Conservation (phyloP, 2,797 vertebrate genomes). For the Xerus rutilus region DNA sequence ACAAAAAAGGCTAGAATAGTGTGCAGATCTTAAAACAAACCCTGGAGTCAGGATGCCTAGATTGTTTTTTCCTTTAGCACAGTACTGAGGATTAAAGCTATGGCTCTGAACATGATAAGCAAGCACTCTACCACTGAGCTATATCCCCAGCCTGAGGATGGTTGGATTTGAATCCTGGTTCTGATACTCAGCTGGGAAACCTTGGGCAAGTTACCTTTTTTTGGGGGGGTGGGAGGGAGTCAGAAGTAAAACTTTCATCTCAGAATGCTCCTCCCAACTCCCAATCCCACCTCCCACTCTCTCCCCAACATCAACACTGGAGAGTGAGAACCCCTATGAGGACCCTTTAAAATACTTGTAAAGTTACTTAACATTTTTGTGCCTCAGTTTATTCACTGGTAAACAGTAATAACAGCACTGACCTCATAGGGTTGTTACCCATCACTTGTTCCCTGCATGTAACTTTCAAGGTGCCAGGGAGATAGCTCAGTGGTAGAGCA, state of each 20-base stretch:
- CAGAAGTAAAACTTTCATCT: slow-evolving; percentile 80
- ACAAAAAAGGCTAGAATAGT: neutral
- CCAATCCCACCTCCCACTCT: slow-evolving; percentile 37
- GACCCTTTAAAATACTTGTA: slow-evolving; percentile 83
- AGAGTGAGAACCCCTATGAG: slow-evolving; percentile 70
- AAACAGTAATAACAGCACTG: slow-evolving; percentile 46
- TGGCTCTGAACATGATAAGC: too few species aligned
- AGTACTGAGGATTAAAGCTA: too few species aligned
- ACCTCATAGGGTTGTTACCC: neutral
- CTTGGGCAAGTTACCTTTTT: neutral
- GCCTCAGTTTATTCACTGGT: slow-evolving; percentile 27
- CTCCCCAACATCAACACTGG: slow-evolving; percentile 61
- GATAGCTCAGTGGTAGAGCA: neutral
- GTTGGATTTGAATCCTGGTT: neutral
- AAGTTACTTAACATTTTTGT: neutral
- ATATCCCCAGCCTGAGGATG: too few species aligned
- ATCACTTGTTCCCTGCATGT: slow-evolving; percentile 6
- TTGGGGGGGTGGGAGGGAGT: neutral
- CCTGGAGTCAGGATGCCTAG: neutral
- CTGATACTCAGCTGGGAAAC: neutral
- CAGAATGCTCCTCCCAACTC: slow-evolving; percentile 62
- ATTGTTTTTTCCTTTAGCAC: too few species aligned
- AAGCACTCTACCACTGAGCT: too few species aligned
- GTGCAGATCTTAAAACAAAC: neutral
- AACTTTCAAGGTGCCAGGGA: neutral